Percentiles rank a stretch among this genome's conserved stretches.
Conservation (phyloP, 2,113 vertebrate genomes). For the Hippocampus abdominalis region DNA sequence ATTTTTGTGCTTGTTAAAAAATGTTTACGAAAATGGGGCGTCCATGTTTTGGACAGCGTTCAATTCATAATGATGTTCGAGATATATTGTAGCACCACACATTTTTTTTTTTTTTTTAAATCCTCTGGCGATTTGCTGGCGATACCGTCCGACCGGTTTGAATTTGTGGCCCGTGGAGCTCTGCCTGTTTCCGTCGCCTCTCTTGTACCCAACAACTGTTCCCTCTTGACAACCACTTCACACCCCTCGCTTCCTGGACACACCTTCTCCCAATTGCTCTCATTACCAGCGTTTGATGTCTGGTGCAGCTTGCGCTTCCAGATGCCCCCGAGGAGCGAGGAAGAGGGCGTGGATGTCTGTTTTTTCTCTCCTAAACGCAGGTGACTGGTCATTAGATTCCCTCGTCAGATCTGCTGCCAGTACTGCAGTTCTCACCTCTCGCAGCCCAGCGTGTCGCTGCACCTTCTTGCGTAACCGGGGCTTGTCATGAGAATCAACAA, state of each 20-base stretch:
- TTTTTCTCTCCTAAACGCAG: constrained; percentile 56
- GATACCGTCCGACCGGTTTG: constrained; percentile 39
- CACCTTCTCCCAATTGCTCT: constrained; percentile 76
- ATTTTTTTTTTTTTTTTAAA: constrained; percentile 34
- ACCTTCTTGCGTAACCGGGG: constrained; percentile 46
- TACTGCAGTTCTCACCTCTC: constrained; percentile 53
- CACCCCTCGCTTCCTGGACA: constrained; percentile 74
- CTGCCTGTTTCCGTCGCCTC: constrained; percentile 30
- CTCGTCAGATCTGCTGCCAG: constrained; percentile 66
- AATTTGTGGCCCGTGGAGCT: constrained; percentile 33
- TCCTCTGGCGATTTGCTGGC: constrained; percentile 41
- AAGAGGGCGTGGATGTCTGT: constrained; percentile 63
- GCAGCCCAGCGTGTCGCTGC: constrained; percentile 32
- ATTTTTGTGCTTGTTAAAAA: too few relatives aligned
- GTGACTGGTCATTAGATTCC: constrained; percentile 71
- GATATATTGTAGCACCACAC: constrained; percentile 22
- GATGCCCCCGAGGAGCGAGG: constrained; percentile 69
- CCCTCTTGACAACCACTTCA: constrained; percentile 57
- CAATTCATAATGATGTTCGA: too few relatives aligned
- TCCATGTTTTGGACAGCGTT: too few relatives aligned
- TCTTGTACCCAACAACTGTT: constrained; percentile 55
- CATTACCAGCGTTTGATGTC: constrained; percentile 72
- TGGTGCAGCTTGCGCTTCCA: constrained; percentile 65
- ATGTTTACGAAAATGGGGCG: too few relatives aligned
- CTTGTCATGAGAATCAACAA: constrained; percentile 35